Evolutionary conservation across 1,140 invertebrate genomes (phyloP), one percentile per base, ranked within the genome.

Genomic region (Chelonus insularis): DNA sequence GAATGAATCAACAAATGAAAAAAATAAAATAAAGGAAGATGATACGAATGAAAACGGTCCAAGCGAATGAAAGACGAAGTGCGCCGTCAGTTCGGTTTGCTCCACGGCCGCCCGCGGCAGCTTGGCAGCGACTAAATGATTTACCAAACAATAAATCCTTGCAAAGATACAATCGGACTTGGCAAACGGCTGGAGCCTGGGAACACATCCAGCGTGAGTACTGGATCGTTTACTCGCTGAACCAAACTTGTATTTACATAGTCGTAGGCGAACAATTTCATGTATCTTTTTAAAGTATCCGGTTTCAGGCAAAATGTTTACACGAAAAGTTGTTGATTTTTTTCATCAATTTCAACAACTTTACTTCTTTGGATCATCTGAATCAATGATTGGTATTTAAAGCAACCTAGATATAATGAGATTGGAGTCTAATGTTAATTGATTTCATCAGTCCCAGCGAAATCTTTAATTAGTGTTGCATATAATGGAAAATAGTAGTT

Each of bases 71-170:
- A 60, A 52, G 55, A 61, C 21, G 57, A 39, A 55, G 47, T 69
- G 68, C 64, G 68, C 60, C 64, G 56, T 66, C 64, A 66, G 70
- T 70, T 74, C 56, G 71, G 72, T 65, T 77, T 67, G 68, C 61
- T 65, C 66, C 72, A 67, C 68, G 65, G 68, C 71, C 67, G 70
- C 68, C 67, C 68, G 71, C 72, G 74, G 76, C 77, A 78, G 73
- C 77, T 78, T 78, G 77, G 76, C 76, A 80, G 74, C 74, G 74
- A 76, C 75, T 79, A 79, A 81, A 81, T 79, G 79, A 80, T 80
- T 80, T 80, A 80, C 76, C 78, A 79, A 80, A 79, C 79, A 78
- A 81, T 81, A 81, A 81, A 81, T 81, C 77, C 74, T 81, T 62
- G 62, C 62, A 62, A 66, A 81, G 78, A 81, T 81, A 81, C 76